Evolutionary conservation across 2,888 invertebrate genomes (phyloP), one percentile per base, ranked within the genome.

Genomic region (Microchrysa polita): DNA sequence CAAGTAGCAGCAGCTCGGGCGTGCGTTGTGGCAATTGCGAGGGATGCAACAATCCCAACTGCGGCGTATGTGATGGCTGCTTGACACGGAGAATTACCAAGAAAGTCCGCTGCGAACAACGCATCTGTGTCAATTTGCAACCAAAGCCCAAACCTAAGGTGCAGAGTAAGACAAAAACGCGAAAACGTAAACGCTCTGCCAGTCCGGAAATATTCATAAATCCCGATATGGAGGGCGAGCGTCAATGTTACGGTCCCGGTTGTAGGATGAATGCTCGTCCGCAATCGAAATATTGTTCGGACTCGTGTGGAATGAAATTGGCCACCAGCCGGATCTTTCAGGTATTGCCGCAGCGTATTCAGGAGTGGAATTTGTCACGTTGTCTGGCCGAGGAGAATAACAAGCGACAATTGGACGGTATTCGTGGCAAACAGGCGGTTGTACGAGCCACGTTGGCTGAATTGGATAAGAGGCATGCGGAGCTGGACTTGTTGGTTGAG

Each of bases 191-290:
- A 60, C 79, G 82, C 14, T 81, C 83, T 0, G 76, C 79, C 0
- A 83, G 83, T 63, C 84, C 85, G 0, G 85, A 85, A 55, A 72
- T 81, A 4, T 82, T 81, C 72, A 78, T 82, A 1, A 82, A 85
- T 79, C 85, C 85, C 83, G 23, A 91, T 87, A 87, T 91, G 0
- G 84, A 87, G 12, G 88, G 88, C 48, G 87, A 92, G 0, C 86
- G 92, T 0, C 98, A 98, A 80, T 99, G 98, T 83, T 93, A 93
- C 81, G 98, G 98, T 0, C 97, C 97, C 0, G 90, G 91, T 72
- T 99, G 99, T 83, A 88, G 88, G 0, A 89, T 91, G 74, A 90
- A 91, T 52, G 94, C 97, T 0, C 87, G 92, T 14, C 86, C 89
- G 0, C 90, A 90, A 52, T 96, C 96, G 75, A 98, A 98, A 85